Base-by-base conservation (phyloP, 2,113 vertebrate species). In the Tetrao urogallus region DNA sequence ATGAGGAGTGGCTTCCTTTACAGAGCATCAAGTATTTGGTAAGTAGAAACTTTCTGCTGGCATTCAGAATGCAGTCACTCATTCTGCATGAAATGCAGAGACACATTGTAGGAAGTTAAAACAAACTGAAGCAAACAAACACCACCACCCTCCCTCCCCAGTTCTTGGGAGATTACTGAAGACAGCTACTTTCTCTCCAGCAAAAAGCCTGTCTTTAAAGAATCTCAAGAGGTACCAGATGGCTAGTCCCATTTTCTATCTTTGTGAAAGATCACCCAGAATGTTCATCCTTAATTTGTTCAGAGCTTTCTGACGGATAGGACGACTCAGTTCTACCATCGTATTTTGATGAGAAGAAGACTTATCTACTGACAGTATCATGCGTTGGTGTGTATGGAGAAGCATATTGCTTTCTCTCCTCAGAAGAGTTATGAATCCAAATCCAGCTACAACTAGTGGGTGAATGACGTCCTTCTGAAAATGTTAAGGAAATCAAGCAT, bases 401-500 rank as follows among this genome's bases (percentile, higher is more conserved):
- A 85, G 86, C 60, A 61, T 45, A 86, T 43, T 85, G 75, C 48
- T 85, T 71, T 80, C 40, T 66, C 78, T 91, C 91, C 85, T 80
- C 87, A 80, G 71, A 87, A 74, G 72, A 92, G 38, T 47, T 81
- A 67, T 11, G 61, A 91, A 88, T 94, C 94, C 75, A 92, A 96
- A 94, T 89, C 76, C 67, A 88, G 82, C 75, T 88, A 93, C 52
- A 89, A 50, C 69, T 72, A 83, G 93, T 88, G 88, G 91, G 91
- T 93, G 96, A 95, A 93, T 96, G 93, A 96, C 86, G 11, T 94
- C 82, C 79, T 90, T 94, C 72, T 86, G 92, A 96, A 96, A 96
- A 96, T 93, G 94, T 91, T 94, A 95, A 95, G 69, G 76, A 95
- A 95, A 74, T 52, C 85, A 67, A 73, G 89, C 89, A 96, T 88